Conservation (phyloP, 1,140 invertebrate genomes). For the Eubasilissa regina region DNA sequence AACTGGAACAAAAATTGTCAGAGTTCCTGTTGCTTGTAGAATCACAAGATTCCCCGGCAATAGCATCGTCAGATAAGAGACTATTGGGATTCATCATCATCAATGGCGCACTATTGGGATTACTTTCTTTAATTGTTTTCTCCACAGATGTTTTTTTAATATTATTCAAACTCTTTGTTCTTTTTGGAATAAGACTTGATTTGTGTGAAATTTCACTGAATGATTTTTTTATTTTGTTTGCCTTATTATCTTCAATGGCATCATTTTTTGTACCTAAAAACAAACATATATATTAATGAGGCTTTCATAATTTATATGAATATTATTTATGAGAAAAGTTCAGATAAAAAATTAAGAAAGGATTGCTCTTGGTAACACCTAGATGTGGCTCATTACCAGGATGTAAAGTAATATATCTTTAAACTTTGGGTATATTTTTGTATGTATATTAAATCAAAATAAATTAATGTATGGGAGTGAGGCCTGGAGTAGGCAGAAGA, state of each 20-base stretch:
- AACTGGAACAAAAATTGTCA: slow-evolving; percentile 18
- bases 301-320: neutral
- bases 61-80: neutral
- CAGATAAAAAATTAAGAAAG: no score
- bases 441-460: no score
- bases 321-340: no score
- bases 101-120: neutral
- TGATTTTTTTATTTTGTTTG: neutral
- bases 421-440: no score
- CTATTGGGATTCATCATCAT: slow-evolving; percentile 1
- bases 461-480: no score
- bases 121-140: neutral
- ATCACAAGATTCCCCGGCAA: slow-evolving; percentile 18
- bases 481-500: no score
- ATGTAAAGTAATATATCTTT: no score
- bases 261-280: neutral
- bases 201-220: neutral
- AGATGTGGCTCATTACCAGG: no score
- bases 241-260: no score
- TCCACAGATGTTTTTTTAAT: neutral
- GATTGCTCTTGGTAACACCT: no score
- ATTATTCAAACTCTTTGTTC: neutral
- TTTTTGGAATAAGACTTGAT: neutral
- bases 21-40: slow-evolving; percentile 29
- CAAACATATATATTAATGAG: neutral